Evolutionary conservation across 2,888 invertebrate genomes (phyloP).

Genomic region (Synergus japonicus): DNA sequence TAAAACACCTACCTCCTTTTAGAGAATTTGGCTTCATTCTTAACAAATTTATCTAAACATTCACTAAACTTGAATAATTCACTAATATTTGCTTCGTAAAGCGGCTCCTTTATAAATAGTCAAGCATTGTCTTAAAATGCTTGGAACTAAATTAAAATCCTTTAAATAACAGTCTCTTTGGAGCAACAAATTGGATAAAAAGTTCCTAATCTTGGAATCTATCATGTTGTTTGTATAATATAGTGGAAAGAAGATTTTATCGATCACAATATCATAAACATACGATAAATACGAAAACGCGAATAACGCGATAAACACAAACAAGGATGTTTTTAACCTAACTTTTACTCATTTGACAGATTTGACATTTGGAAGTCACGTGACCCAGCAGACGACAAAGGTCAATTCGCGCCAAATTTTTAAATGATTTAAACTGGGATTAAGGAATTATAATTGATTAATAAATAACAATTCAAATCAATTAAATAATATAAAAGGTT

Average conservation of each 20-base stretch:
- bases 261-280: too few relatives aligned
- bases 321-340: neutral
- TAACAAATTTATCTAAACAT: neutral
- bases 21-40: constrained; percentile 14
- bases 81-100: neutral
- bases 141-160: neutral
- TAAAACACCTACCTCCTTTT: constrained; percentile 1
- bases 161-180: neutral
- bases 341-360: neutral
- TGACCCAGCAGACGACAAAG: neutral
- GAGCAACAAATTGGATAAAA: neutral
- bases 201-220: neutral
- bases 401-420: neutral
- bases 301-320: neutral
- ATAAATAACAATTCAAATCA: neutral
- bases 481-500: neutral
- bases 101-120: neutral
- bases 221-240: neutral
- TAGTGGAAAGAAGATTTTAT: neutral
- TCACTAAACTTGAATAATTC: constrained; percentile 6
- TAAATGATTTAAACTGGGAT: neutral
- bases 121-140: neutral
- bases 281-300: too few relatives aligned
- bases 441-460: neutral
- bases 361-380: neutral